Percentiles rank a stretch among this genome's conserved stretches.
phyloP scores from a whole-genome alignment of 2,797 vertebrate species.

The Scolopax rusticola region DNA sequence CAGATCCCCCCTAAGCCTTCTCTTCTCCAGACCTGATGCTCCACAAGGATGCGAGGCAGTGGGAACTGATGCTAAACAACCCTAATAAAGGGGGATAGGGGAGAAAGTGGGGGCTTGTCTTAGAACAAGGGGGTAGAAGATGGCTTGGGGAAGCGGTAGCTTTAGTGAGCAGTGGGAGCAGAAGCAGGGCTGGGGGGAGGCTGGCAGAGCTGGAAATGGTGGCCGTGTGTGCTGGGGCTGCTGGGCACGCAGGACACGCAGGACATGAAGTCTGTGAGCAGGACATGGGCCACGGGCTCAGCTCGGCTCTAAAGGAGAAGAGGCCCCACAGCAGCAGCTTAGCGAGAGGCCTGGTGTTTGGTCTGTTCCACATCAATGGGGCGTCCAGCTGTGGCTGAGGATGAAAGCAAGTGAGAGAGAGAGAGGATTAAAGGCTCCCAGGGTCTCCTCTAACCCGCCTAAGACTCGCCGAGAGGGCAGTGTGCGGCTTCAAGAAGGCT shows the following conservation, averaged over 20 bases:
- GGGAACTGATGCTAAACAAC: background rate
- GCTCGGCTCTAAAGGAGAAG: background rate
- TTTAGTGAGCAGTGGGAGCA: background rate
- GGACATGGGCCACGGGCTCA: background rate
- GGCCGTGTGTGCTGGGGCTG: background rate
- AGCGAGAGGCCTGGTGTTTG: conserved; percentile 82
- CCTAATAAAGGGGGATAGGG: background rate
- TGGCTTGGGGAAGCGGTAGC: background rate
- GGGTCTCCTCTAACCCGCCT: conserved; percentile 57
- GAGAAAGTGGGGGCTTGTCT: background rate
- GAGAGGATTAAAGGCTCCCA: conserved; percentile 56
- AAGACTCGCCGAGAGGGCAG: conserved; percentile 64
- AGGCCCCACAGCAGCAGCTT: conserved; percentile 73
- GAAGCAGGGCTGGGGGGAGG: background rate
- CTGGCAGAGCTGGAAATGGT: background rate
- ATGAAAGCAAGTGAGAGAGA: conserved; percentile 79
- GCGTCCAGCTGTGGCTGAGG: conserved; percentile 86
- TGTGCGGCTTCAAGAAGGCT: conserved; percentile 33
- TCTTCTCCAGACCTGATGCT: background rate
- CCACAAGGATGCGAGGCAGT: background rate
- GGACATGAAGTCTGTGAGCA: background rate
- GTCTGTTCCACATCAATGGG: conserved; percentile 91
- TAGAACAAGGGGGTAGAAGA: accelerated
- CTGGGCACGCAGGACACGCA: background rate
- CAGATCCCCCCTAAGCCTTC: no score